Conservation (phyloP, 2,888 invertebrate species). For the Abrostola tripartita region DNA sequence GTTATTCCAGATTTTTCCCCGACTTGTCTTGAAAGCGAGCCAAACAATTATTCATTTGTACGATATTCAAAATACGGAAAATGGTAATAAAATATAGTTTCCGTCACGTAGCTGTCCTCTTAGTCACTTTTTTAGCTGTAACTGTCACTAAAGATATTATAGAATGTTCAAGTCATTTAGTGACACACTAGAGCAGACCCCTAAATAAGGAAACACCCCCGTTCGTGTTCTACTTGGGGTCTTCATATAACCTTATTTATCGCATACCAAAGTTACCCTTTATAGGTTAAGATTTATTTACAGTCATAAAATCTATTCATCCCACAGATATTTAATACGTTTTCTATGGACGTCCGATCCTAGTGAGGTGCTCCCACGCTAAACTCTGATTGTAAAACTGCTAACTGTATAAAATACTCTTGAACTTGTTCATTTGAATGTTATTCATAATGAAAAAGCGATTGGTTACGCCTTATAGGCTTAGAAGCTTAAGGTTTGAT, state of each 20-base stretch:
- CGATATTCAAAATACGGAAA: slow-evolving; percentile 14
- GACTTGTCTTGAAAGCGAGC: too few species aligned
- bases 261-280: slow-evolving; percentile 36
- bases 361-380: slow-evolving; percentile 48
- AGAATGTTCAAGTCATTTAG: slow-evolving; percentile 36
- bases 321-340: slow-evolving; percentile 31
- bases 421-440: slow-evolving; percentile 20
- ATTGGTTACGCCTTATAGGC: neutral
- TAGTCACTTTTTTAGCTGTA: slow-evolving; percentile 1
- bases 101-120: slow-evolving; percentile 32
- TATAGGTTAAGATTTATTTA: slow-evolving; percentile 38
- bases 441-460: neutral
- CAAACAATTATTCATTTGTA: neutral
- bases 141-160: slow-evolving; percentile 49
- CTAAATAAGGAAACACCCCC: slow-evolving; percentile 40
- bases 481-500: neutral
- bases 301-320: slow-evolving; percentile 39
- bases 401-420: slow-evolving; percentile 10
- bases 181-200: slow-evolving; percentile 45
- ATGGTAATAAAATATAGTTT: slow-evolving; percentile 24
- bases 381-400: slow-evolving; percentile 15
- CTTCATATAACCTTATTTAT: slow-evolving; percentile 28
- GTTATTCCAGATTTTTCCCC: too few species aligned
- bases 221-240: slow-evolving; percentile 28
- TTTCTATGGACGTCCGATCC: slow-evolving; percentile 24